Conservation (phyloP, 2,888 invertebrate genomes). For the Galeopsomyia nigrocyanea region DNA sequence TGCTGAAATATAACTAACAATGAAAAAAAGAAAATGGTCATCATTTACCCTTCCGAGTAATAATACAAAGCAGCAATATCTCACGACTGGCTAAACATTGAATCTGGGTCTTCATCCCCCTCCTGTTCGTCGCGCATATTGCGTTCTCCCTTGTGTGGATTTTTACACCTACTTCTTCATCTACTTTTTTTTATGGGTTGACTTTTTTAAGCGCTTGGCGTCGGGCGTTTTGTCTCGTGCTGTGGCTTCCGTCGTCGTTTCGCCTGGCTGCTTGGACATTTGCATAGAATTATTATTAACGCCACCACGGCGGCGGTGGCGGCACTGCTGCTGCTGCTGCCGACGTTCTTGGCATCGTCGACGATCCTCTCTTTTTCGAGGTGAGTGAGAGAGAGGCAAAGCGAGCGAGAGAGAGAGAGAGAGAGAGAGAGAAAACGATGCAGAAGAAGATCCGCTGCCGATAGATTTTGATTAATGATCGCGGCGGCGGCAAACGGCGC, state of each 20-base stretch:
- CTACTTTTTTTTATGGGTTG: conserved; percentile 57
- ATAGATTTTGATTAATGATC: conserved; percentile 57
- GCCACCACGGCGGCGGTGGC: conserved; percentile 37
- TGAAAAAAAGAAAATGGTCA: too few relatives aligned
- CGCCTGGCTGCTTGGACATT: conserved; percentile 52
- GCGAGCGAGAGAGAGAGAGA: too few relatives aligned
- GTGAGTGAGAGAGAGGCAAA: conserved; percentile 39
- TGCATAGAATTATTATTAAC: conserved; percentile 65
- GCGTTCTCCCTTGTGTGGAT: conserved; percentile 50
- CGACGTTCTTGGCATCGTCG: conserved; percentile 53
- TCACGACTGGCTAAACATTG: conserved; percentile 9
- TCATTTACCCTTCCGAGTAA: too few relatives aligned
- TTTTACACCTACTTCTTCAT: conserved; percentile 58
- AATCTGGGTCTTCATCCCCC: conserved; percentile 18
- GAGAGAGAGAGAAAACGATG: conserved; percentile 40
- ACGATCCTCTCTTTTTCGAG: conserved; percentile 27
- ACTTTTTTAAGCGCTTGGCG: conserved; percentile 37
- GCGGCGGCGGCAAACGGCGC: conserved; percentile 11
- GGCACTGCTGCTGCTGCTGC: conserved; percentile 51
- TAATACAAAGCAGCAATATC: not conserved
- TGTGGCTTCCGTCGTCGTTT: conserved; percentile 27
- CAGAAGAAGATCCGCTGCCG: conserved; percentile 51
- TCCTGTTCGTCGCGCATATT: conserved; percentile 35
- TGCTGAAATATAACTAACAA: too few relatives aligned
- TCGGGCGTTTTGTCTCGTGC: conserved; percentile 12